Evolutionary conservation across 2,888 invertebrate genomes (phyloP).

Genomic region (Osedax fenrisi): DNA sequence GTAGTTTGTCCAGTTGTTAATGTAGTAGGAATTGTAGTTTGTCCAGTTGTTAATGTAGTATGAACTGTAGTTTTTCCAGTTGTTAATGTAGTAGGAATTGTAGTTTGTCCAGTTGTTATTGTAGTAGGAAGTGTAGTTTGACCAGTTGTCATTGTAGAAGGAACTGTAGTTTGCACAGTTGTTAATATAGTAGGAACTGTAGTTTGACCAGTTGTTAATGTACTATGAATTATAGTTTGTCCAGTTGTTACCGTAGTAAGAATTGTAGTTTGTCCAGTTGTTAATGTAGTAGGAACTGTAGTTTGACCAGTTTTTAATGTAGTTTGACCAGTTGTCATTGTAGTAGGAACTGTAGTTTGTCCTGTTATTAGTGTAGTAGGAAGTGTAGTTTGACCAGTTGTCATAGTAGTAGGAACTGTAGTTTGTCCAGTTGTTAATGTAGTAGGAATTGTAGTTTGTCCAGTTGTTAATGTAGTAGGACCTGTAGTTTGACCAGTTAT

Average conservation of each 20-base stretch:
- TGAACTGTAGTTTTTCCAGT: neutral
- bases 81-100: neutral
- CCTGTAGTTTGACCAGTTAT: neutral
- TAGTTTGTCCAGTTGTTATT: neutral
- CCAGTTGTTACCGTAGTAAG: neutral
- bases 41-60: neutral
- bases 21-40: neutral
- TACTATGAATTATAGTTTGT: neutral
- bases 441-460: neutral
- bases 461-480: neutral
- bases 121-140: neutral
- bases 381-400: neutral
- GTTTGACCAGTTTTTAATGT: neutral
- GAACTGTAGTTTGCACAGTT: neutral
- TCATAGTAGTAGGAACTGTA: neutral
- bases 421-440: neutral
- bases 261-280: neutral
- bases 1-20: neutral
- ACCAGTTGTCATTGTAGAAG: neutral
- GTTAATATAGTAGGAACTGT: neutral
- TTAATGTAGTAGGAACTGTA: neutral
- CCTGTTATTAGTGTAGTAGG: neutral
- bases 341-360: neutral
- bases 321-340: neutral
- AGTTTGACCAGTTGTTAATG: neutral